Percentiles rank a stretch among this genome's conserved stretches.
Conservation (phyloP, 2,888 invertebrate genomes). For the Iselma pallidipennis region DNA sequence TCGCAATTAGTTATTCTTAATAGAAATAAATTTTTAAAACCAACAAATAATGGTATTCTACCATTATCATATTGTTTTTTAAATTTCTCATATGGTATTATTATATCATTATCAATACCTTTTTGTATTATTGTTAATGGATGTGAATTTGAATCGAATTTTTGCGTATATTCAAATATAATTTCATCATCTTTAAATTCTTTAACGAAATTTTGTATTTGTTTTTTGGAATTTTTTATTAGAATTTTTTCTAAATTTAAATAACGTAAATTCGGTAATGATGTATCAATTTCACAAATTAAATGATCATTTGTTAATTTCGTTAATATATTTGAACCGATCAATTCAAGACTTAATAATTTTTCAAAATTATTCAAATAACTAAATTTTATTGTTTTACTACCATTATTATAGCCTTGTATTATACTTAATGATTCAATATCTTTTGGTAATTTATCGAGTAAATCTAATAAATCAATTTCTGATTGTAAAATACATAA, state of each 20-base stretch:
- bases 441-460: slow-evolving; percentile 57
- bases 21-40: slow-evolving; percentile 60
- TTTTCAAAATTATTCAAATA: slow-evolving; percentile 57
- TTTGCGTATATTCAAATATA: slow-evolving; percentile 50
- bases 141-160: slow-evolving; percentile 44
- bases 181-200: slow-evolving; percentile 50
- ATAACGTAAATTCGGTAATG: slow-evolving; percentile 57
- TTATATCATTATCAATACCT: slow-evolving; percentile 57
- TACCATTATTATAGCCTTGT: slow-evolving; percentile 60
- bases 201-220: slow-evolving; percentile 54
- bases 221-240: slow-evolving; percentile 46
- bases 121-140: slow-evolving; percentile 49
- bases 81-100: slow-evolving; percentile 68
- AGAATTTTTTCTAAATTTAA: slow-evolving; percentile 59
- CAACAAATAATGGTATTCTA: slow-evolving; percentile 56
- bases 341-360: slow-evolving; percentile 64
- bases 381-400: slow-evolving; percentile 55
- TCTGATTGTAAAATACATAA: slow-evolving; percentile 61
- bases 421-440: slow-evolving; percentile 62
- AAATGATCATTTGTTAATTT: slow-evolving; percentile 47
- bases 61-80: slow-evolving; percentile 57
- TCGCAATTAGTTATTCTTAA: slow-evolving; percentile 65
- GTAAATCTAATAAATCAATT: slow-evolving; percentile 52
- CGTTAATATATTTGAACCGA: slow-evolving; percentile 57
- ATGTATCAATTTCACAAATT: slow-evolving; percentile 57